These are phyloP conservation scores for Brachyhypopomus gauderio DNA, from an alignment of 2,113 vertebrate species.

Conservation along the genomic window DNA sequence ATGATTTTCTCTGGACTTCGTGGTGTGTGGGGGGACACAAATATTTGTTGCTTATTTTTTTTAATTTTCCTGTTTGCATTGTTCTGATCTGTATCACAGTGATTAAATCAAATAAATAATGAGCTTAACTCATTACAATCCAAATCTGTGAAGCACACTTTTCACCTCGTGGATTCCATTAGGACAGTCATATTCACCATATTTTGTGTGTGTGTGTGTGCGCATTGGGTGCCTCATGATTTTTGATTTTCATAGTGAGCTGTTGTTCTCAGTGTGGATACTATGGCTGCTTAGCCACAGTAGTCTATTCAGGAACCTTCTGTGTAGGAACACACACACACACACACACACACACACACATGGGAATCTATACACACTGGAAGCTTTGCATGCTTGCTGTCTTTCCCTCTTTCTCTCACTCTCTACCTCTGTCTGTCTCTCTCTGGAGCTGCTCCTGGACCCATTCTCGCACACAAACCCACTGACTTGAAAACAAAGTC, in stretches of 20 bases:
- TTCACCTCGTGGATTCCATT: slow-evolving; percentile 16
- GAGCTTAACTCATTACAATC: slow-evolving; percentile 29
- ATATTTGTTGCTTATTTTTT: background rate
- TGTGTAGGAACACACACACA: slow-evolving; percentile 25
- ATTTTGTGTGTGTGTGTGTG: background rate
- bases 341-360: slow-evolving; percentile 30
- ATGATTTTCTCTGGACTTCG: too few relatives aligned
- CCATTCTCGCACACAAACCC: background rate
- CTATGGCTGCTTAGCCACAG: slow-evolving; percentile 21
- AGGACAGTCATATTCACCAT: slow-evolving; percentile 13
- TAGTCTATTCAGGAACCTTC: slow-evolving; percentile 48
- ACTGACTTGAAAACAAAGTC: background rate
- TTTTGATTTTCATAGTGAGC: slow-evolving; percentile 44
- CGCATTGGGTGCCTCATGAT: slow-evolving; percentile 1
- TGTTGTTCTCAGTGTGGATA: slow-evolving; percentile 42
- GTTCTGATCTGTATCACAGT: background rate
- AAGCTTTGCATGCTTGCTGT: slow-evolving; percentile 9
- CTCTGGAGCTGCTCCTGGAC: background rate
- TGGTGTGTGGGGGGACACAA: too few relatives aligned
- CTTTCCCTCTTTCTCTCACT: background rate
- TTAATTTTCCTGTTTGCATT: background rate
- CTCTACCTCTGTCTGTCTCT: too few relatives aligned
- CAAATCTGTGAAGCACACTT: slow-evolving; percentile 5
- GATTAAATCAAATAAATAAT: background rate
- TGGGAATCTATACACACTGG: slow-evolving; percentile 27